Evolutionary conservation across 2,888 invertebrate species (phyloP).

Genomic region (Piscicola geometra): DNA sequence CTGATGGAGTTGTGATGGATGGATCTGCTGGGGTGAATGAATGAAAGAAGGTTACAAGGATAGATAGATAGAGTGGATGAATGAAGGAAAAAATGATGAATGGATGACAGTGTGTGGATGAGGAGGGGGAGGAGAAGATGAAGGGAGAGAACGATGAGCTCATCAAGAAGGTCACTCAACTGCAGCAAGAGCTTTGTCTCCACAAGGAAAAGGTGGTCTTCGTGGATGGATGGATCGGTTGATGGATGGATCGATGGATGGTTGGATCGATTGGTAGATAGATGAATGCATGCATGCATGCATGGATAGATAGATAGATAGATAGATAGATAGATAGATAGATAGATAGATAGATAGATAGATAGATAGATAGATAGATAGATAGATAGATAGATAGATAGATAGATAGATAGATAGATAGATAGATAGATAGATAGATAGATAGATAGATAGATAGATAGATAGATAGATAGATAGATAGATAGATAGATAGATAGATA

Average conservation of each 20-base stretch:
- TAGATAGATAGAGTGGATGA: neutral
- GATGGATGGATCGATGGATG: neutral
- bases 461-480: too few species aligned
- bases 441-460: too few species aligned
- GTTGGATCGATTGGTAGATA: too few species aligned
- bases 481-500: neutral
- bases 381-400: too few species aligned
- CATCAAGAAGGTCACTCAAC: conserved; percentile 53
- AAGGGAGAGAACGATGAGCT: conserved; percentile 57
- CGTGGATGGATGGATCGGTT: neutral
- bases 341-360: too few species aligned
- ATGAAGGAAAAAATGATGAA: neutral
- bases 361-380: neutral
- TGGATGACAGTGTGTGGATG: conserved; percentile 38
- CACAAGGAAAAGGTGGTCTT: conserved; percentile 57
- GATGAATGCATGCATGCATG: too few species aligned
- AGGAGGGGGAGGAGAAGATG: conserved; percentile 46
- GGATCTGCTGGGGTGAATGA: neutral
- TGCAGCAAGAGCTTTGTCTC: conserved; percentile 59
- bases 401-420: neutral
- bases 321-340: neutral
- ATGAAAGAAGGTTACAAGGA: neutral
- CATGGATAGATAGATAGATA: neutral
- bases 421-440: neutral
- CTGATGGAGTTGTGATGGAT: neutral